Percentiles rank a stretch among this genome's conserved stretches.
Conservation (phyloP, 2,888 invertebrate species). For the Diabrotica balteata region DNA sequence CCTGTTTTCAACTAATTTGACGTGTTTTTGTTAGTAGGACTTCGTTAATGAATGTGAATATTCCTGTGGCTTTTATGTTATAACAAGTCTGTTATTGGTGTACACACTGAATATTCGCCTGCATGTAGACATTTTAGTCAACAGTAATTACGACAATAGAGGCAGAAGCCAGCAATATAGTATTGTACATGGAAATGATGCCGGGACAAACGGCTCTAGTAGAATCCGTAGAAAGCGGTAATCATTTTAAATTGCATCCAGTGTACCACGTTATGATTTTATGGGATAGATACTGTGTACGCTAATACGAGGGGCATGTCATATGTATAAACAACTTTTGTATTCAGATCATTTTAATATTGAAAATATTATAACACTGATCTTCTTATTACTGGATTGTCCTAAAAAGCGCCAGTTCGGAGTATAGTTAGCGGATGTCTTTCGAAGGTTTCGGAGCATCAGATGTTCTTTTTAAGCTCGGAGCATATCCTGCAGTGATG, state of each 20-base stretch:
- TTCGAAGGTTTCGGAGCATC: no score
- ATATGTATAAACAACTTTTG: no score
- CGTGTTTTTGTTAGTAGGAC: no score
- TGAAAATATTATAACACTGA: no score
- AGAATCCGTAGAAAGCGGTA: conserved; percentile 40
- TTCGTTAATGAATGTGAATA: no score
- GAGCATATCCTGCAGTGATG: no score
- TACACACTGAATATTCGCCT: conserved; percentile 11
- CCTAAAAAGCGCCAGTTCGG: no score
- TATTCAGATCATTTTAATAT: no score
- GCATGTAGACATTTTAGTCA: conserved; percentile 26
- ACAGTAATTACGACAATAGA: conserved; percentile 30
- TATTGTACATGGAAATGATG: conserved; percentile 32
- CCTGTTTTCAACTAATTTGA: no score
- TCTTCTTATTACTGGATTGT: no score
- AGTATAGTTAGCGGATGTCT: no score
- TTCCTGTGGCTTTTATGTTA: conserved; percentile 19
- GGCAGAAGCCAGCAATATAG: conserved; percentile 20
- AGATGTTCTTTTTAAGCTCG: no score
- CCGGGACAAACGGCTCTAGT: conserved; percentile 34
- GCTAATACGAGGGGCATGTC: neutral
- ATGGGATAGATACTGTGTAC: conserved; percentile 40
- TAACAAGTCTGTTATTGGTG: conserved; percentile 9
- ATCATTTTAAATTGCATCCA: conserved; percentile 51
- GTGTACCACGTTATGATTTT: conserved; percentile 50